Evolutionary conservation across 2,797 vertebrate species (phyloP), one percentile per base, ranked within the genome.

Genomic region (Urocyon cinereoargenteus): DNA sequence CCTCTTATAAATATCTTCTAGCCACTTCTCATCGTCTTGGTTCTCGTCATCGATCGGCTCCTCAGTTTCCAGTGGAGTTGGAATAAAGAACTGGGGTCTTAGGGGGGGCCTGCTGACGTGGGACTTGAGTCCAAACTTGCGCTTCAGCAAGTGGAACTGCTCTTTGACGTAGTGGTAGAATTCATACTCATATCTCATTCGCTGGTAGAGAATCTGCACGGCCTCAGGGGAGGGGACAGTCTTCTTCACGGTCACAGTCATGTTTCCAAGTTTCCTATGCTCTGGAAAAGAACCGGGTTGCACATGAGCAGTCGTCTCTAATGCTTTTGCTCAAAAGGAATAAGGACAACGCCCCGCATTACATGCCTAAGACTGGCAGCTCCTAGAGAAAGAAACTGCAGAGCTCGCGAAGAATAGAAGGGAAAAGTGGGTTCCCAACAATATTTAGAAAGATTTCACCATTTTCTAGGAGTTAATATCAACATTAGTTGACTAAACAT

Each of bases 141-240:
- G 99, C 98, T 99, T 99, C 92, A 98, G 98, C 93, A 99, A 99
- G 98, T 99, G 99, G 98, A 99, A 99, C 98, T 99, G 99, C 98
- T 99, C 99, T 61, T 99, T 99, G 98, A 99, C 99, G 64, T 99
- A 99, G 99, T 99, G 99, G 98, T 99, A 99, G 98, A 99, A 99
- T 87, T 99, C 99, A 0, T 99, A 99, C 98, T 99, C 99, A 0
- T 99, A 99, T 98, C 98, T 99, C 99, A 99, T 99, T 82, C 99
- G 99, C 97, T 99, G 99, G 99, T 99, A 99, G 24, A 99, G 99
- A 86, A 99, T 99, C 98, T 99, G 99, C 97, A 99, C 98, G 14
- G 99, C 99, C 98, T 99, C 99, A 31, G 99, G 99, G 84, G 99
- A 99, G 34, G 99, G 99, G 12, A 99, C 99, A 72, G 99, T 99